Base-by-base conservation (phyloP, 2,113 vertebrate genomes). In the Neotragus moschatus region DNA sequence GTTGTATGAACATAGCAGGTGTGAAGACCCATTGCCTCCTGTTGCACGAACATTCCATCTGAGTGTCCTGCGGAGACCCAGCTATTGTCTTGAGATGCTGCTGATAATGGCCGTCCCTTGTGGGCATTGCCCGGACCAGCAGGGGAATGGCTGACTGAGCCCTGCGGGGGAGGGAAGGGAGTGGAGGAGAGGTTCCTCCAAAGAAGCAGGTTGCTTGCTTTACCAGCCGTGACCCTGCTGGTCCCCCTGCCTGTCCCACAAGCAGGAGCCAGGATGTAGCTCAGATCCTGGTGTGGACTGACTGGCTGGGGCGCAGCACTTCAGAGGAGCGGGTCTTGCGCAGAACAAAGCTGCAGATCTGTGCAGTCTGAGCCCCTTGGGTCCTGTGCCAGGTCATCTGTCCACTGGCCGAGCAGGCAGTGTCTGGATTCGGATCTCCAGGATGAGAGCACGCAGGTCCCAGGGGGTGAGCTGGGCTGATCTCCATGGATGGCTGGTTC, bases 61-160 rank as follows among this genome's bases (percentile, higher is more conserved):
- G 39, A 51, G 58, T 28, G 15, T 33, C 25, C 8, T 25, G 23
- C 0, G 0, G 2, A 58, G 39, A 5, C 6, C 45, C 1, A 0
- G 33, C 60, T 33, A 6, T 33, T 53, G 28, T 51, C 25, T 47
- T 66, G 91, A 79, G 90, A 26, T 14, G 49, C 10, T 66, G 66
- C 19, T 2, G 58, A 45, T 43, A 45, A 13, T 3, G 1, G 17
- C 36, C 10, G 23, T 73, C 4, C 43, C 17, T 10, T 5, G 7
- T 36, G 80, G n/a, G 6, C 12, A 7, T 7, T 39, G 36, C 9
- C 2, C 0, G 12, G 26, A 36, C 15, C 25, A 6, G 8, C 10
- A 0, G 79, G 56, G 53, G n/a, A 70, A 70, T 70, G 6, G 8
- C 47, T 7, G 26, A 47, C 43, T n/a, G 63, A 66, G 4, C 12